Percentiles rank a stretch among this genome's conserved stretches.
Evolutionary conservation across 2,797 vertebrate species (phyloP).

Genomic region (Urocyon cinereoargenteus): DNA sequence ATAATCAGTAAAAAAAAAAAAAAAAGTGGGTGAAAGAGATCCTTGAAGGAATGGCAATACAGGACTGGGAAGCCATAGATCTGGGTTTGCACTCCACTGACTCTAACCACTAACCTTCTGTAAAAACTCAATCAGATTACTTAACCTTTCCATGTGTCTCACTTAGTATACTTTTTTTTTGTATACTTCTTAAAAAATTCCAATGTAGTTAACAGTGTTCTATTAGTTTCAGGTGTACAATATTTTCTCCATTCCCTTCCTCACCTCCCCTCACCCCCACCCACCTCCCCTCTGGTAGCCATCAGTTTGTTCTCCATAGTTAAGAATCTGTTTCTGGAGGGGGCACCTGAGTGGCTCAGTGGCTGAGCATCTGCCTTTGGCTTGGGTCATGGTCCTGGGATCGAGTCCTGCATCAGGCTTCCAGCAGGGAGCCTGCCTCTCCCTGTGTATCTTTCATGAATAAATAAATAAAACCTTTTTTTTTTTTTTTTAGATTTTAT

Average conservation of each 20-base stretch:
- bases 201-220: neutral
- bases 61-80: neutral
- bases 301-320: neutral
- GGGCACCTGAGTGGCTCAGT: too few relatives aligned
- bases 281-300: neutral
- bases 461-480: too few relatives aligned
- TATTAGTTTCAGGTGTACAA: neutral
- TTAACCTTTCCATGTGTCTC: neutral
- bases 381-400: too few relatives aligned
- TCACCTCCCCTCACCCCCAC: neutral
- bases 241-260: too few relatives aligned
- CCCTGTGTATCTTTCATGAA: too few relatives aligned
- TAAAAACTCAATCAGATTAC: neutral
- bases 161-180: neutral
- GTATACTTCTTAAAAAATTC: neutral
- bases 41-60: neutral
- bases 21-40: neutral
- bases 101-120: neutral
- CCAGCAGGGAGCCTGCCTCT: neutral
- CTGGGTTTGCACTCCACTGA: neutral
- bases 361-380: too few relatives aligned
- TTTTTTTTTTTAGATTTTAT: neutral
- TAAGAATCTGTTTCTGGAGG: neutral
- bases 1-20: neutral
- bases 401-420: too few relatives aligned